Base-by-base conservation (phyloP, 2,888 invertebrate genomes). In the Idaea straminata region DNA sequence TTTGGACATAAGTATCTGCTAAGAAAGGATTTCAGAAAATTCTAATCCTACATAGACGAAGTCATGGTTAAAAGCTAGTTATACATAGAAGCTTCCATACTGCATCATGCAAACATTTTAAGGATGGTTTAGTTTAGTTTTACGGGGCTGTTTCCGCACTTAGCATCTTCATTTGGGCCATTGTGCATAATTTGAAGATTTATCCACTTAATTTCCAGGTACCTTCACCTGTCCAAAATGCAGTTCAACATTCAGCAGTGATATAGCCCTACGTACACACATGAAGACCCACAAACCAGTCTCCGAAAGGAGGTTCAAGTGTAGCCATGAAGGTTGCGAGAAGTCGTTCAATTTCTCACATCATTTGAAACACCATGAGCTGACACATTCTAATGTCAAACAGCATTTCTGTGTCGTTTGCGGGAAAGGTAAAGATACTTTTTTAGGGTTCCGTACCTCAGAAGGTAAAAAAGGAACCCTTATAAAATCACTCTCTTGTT, bases 291-390 rank as follows among this genome's bases (percentile, higher is more conserved):
- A 93, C 74, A 86, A 81, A 58, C 83, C 86, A 0, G 81, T 81
- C 69, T 81, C 85, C 0, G 88, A 92, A 70, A 79, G 90, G 62
- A 78, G 81, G 35, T 91, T 84, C 69, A 81, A 79, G 25, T 93
- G 93, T 72, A 79, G 78, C 60, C 80, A 80, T 65, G 64, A 66
- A 0, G 85, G 85, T 25, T 93, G 93, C 72, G 72, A 74, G 3
- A 92, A 92, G 74, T 77, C 86, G 10, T 93, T 93, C 72, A 93
- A 93, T 72, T 92, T 91, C 70, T 73, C 82, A 3, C 93, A 93
- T 66, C 93, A 93, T 73, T 74, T 91, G 66, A 90, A 86, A 68
- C 88, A 92, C 67, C 93, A 93, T 71, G 88, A 89, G 69, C 73
- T 89, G 36, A 90, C 89, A 0, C 93, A 93, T 68, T 87, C 86